Base-by-base conservation (phyloP, 2,797 vertebrate species). In the Hephaestus fuliginosus region DNA sequence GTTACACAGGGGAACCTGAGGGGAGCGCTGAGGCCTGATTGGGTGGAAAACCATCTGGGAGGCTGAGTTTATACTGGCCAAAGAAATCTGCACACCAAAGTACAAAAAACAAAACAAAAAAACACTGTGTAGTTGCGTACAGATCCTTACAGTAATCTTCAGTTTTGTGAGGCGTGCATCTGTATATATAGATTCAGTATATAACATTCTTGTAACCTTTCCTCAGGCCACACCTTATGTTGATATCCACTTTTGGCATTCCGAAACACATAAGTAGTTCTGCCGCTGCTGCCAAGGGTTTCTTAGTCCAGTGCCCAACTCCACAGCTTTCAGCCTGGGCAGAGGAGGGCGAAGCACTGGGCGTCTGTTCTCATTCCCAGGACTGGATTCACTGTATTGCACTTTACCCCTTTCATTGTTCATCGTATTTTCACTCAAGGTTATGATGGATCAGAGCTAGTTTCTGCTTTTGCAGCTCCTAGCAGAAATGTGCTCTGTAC, bases 1-100 rank as follows among this genome's bases (percentile, higher is more conserved):
- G 78, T 86, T 82, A 78, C 82, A 77, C 86, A 62, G 71, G 77
- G 82, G 87, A 87, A 74, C 77, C 70, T 0, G 2, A 83, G 72
- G 69, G 75, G 81, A 78, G 84, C 55, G 58, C 80, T 62, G 75
- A 83, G 84, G 78, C 70, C 81, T 86, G 88, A 92, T 87, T 83
- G 79, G 81, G 82, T 89, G 87, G 87, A 73, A 91, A 93, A 83
- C 69, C 82, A 86, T 90, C 79, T 83, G 79, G 81, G 80, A 83
- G 78, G 74, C 56, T 33, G 67, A 78, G 82, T 89, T 90, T 90
- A 72, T 79, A 66, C 76, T 77, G 84, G 81, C 89, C 81, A 74
- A 79, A 91, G 74, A 80, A 87, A 78, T 89, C 83, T 69, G 30
- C 36, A 75, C 75, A 64, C 36, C 67, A 62, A 77, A 85, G 80